Conservation (phyloP, 2,797 vertebrate species). For the Vireo griseus region DNA sequence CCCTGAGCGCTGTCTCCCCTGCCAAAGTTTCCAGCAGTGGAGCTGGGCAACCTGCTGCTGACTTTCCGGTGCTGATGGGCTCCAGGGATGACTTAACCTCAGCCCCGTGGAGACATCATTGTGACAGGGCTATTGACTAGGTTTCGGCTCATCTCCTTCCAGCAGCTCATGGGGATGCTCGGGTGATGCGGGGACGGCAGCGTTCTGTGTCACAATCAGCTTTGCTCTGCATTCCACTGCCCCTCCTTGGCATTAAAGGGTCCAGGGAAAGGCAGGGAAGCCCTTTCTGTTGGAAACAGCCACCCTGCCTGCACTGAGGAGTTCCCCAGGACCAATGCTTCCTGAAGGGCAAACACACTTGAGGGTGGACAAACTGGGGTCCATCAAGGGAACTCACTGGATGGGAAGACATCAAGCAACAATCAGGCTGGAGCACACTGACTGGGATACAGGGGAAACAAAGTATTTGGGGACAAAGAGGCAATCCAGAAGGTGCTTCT, state of each 20-base stretch:
- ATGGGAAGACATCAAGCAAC: neutral
- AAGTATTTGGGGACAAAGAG: neutral
- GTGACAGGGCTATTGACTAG: slow-evolving; percentile 48
- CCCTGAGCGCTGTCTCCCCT: neutral
- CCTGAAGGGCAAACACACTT: neutral
- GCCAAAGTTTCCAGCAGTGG: slow-evolving; percentile 21
- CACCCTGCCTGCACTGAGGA: neutral
- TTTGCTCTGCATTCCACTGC: neutral
- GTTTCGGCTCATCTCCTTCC: slow-evolving; percentile 49
- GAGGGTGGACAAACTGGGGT: neutral
- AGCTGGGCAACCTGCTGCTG: slow-evolving; percentile 33
- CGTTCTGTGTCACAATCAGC: neutral
- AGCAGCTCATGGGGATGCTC: slow-evolving; percentile 7
- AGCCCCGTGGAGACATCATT: neutral
- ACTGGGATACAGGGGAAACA: neutral
- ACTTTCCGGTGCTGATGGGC: slow-evolving; percentile 25
- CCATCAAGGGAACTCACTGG: neutral
- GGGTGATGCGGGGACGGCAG: neutral
- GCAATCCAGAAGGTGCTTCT: neutral
- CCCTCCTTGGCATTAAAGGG: neutral
- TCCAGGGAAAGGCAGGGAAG: slow-evolving; percentile 25
- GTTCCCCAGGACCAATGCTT: neutral
- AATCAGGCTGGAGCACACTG: neutral
- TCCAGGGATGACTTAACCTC: slow-evolving; percentile 44
- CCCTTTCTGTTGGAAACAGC: neutral